Conservation (phyloP, 64 coral and sea anemone genomes). For the Stichodactyla helianthus region DNA sequence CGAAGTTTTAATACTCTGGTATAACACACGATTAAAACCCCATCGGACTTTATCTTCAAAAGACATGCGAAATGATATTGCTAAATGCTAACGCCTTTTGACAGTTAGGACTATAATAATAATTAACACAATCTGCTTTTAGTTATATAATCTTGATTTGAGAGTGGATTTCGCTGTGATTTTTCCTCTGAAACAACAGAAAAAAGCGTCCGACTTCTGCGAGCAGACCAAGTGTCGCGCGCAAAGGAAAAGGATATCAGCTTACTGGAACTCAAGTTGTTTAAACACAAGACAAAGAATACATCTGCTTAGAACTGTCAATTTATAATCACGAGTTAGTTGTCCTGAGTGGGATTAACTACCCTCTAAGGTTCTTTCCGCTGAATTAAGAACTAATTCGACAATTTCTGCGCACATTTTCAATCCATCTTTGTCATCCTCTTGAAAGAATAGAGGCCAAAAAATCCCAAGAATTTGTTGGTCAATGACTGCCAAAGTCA, state of each 20-base stretch:
- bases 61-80: neutral
- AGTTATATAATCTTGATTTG: neutral
- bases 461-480: neutral
- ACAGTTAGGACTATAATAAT: no score
- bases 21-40: neutral
- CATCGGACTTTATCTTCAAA: neutral
- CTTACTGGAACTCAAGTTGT: conserved; percentile 1
- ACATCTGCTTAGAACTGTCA: neutral
- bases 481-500: neutral
- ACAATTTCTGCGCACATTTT: neutral
- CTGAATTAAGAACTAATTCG: neutral
- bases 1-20: neutral
- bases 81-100: neutral
- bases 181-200: neutral
- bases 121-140: neutral
- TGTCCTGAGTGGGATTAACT: neutral
- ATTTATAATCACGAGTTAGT: neutral
- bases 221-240: neutral
- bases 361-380: neutral
- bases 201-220: neutral
- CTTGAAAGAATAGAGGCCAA: neutral
- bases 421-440: neutral
- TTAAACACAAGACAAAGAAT: neutral
- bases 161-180: neutral
- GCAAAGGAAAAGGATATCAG: neutral